Base-by-base conservation (phyloP, 2,888 invertebrate species). In the Prosopocoilus inquinatus region DNA sequence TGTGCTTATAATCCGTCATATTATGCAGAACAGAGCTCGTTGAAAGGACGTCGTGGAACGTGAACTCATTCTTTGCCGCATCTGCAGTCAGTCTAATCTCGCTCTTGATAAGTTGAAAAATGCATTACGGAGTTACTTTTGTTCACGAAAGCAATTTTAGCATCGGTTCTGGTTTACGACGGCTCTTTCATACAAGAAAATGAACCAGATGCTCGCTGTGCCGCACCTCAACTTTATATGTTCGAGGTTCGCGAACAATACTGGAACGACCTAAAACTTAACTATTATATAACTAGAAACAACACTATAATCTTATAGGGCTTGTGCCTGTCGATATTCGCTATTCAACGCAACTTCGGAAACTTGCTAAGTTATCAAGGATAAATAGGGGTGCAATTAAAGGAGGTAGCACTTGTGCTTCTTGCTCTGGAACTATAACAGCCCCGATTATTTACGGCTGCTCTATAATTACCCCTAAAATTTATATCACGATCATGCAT, bases 1-100 rank as follows among this genome's bases (percentile, higher is more conserved):
- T 69, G 69, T 68, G 64, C 69, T 69, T 68, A 69, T 70, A 71
- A 71, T 70, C 70, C 68, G 67, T 70, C 69, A 70, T 67, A 70
- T 70, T 70, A 72, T 72, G 68, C 71, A 16, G 41, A 15, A 41
- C 41, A 9, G 41, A 41, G 41, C 41, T 11, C 41, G 41, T 16
- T 41, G 41, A 41, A 41, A 13, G 41, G n/a, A 41, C 41, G 15
- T 15, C 41, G 41, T 41, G 16, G 20, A 13, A 41, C 41, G 41
- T 41, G 41, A 41, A 41, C 41, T 41, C 38, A 38, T 38, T 13
- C 41, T 41, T 12, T 41, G 41, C 16, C 41, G 12, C 16, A 41
- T 41, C 13, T 11, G 41, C 41, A 16, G 41, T 11, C 41, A 13
- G 41, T 15, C 15, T 41, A 41, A 41, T 41, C 41, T 11, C 16